Conservation (phyloP, 1,140 invertebrate species). For the Onthophagus taurus region DNA sequence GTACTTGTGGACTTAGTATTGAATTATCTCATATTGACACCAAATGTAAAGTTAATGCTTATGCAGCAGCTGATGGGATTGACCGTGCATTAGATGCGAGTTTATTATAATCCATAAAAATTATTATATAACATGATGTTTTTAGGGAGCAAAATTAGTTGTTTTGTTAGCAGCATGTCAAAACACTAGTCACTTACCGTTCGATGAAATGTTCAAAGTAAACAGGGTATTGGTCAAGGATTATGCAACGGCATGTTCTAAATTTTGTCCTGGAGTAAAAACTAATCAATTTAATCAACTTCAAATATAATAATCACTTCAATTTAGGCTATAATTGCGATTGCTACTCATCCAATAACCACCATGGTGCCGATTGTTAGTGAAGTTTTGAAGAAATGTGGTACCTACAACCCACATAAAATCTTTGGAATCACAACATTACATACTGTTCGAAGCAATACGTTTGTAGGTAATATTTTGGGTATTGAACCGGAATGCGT, state of each 20-base stretch:
- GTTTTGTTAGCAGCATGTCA: constrained; percentile 39
- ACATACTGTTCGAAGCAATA: constrained; percentile 67
- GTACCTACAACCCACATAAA: constrained; percentile 54
- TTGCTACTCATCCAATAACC: constrained; percentile 49
- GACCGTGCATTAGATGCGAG: constrained; percentile 39
- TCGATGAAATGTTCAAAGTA: constrained; percentile 21
- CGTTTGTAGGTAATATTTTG: constrained; percentile 49
- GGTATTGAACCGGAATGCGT: constrained; percentile 55
- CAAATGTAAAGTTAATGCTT: constrained; percentile 54
- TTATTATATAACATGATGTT: constrained; percentile 16
- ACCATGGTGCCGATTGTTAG: constrained; percentile 47
- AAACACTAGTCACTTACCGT: constrained; percentile 15
- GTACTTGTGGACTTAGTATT: constrained; percentile 42
- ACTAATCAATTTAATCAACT: neutral
- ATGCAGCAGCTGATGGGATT: constrained; percentile 31
- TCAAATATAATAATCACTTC: neutral
- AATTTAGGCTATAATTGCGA: constrained; percentile 44
- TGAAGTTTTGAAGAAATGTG: constrained; percentile 47
- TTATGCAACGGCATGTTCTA: constrained; percentile 40
- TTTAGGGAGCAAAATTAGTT: constrained; percentile 44
- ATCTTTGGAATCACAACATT: constrained; percentile 73
- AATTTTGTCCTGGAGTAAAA: constrained; percentile 41
- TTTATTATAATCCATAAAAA: too few relatives aligned
- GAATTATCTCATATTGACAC: constrained; percentile 52
- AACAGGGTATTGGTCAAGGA: constrained; percentile 42